Evolutionary conservation across 2,113 vertebrate genomes (phyloP).

Genomic region (Pristiophorus japonicus): DNA sequence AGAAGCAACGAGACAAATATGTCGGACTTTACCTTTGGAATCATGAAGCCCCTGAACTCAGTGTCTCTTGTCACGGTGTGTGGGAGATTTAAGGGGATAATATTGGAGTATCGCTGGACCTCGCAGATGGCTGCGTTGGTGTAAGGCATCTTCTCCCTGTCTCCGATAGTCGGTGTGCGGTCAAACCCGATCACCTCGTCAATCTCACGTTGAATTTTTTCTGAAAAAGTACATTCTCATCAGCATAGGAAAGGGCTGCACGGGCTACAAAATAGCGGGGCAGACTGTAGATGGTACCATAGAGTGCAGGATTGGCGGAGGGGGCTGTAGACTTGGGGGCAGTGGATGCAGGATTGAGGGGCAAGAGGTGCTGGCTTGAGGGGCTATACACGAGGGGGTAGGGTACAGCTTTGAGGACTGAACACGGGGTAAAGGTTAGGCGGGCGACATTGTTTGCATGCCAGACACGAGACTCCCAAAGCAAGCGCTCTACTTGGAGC

Average conservation of each 20-base stretch:
- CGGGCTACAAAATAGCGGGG: neutral
- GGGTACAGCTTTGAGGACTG: no score
- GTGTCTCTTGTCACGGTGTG: slow-evolving; percentile 5
- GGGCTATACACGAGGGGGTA: no score
- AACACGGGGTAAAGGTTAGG: no score
- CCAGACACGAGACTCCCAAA: no score
- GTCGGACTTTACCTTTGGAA: slow-evolving; percentile 18
- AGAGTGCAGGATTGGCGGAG: neutral
- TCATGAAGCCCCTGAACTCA: slow-evolving; percentile 9
- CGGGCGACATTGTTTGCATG: no score
- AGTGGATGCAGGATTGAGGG: no score
- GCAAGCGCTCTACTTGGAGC: no score
- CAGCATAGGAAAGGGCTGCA: neutral
- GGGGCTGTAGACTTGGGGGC: neutral
- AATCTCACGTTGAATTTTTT: slow-evolving; percentile 30
- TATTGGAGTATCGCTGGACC: slow-evolving; percentile 30
- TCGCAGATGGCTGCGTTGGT: neutral
- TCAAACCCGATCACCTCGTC: neutral
- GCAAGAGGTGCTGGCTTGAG: no score
- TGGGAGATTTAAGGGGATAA: slow-evolving; percentile 33
- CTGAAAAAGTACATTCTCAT: neutral
- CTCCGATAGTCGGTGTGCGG: neutral
- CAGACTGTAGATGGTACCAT: no score
- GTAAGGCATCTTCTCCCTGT: slow-evolving; percentile 17
- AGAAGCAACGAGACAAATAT: neutral